phyloP scores from a whole-genome alignment of 1,140 invertebrate species.

The Trachelipus rathkii region DNA sequence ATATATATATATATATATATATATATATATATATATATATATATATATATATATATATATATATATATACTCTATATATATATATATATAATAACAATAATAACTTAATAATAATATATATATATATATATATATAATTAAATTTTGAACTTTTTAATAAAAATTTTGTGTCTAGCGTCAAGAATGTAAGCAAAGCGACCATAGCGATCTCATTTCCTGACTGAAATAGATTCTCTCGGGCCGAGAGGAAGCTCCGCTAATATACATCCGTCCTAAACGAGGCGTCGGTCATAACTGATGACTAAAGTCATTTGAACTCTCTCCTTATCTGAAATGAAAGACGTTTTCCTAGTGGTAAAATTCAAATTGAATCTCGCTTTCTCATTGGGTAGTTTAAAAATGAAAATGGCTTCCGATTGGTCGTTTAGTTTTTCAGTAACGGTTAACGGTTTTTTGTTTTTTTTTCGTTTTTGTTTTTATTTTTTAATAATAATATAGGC shows the following conservation, averaged over 20 bases:
- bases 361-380: slow-evolving; percentile 3
- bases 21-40: too few species aligned
- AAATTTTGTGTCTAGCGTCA: too few species aligned
- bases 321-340: neutral
- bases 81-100: too few species aligned
- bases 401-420: slow-evolving; percentile 1
- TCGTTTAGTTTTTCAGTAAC: neutral
- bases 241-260: neutral
- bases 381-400: neutral
- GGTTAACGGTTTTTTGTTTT: neutral
- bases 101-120: too few species aligned
- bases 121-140: too few species aligned
- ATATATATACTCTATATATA: too few species aligned
- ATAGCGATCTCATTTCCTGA: neutral
- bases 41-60: too few species aligned
- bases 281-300: neutral
- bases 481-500: too few species aligned
- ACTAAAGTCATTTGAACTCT: neutral
- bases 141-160: too few species aligned
- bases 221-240: neutral
- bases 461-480: too few species aligned
- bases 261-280: neutral
- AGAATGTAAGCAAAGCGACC: too few species aligned
- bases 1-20: too few species aligned
- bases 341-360: neutral